Evolutionary conservation across 2,113 vertebrate species (phyloP).

Genomic region (Tenebrosternarchus preto): DNA sequence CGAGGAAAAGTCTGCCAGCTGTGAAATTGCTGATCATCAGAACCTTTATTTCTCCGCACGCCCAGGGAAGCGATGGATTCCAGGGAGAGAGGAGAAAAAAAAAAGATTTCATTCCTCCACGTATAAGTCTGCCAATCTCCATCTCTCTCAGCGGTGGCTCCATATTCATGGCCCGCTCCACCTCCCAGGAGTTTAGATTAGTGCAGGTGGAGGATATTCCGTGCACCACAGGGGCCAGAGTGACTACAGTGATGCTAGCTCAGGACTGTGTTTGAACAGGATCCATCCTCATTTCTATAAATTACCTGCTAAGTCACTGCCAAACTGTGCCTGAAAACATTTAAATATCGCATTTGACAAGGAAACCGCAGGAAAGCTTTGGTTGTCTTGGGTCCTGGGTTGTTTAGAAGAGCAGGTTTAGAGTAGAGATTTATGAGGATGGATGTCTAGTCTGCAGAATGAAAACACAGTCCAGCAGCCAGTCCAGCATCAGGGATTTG

Average conservation of each 20-base stretch:
- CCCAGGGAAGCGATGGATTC: conserved; percentile 51
- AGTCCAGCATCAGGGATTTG: not conserved
- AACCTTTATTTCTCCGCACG: conserved; percentile 71
- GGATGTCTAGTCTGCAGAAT: no score
- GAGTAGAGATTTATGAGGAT: no score
- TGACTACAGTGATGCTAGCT: conserved; percentile 29
- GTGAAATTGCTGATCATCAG: conserved; percentile 83
- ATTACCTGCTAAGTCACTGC: not conserved
- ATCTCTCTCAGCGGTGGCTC: conserved; percentile 54
- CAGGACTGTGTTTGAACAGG: conserved; percentile 21
- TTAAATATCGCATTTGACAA: not conserved
- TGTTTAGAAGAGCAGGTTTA: not conserved
- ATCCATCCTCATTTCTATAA: not conserved
- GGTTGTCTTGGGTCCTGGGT: no score
- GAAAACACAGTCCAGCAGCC: not conserved
- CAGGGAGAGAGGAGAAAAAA: conserved; percentile 33
- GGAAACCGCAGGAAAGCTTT: not conserved
- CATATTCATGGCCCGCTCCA: conserved; percentile 22
- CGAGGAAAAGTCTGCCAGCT: conserved; percentile 73
- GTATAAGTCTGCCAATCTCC: conserved; percentile 61
- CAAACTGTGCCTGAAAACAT: not conserved
- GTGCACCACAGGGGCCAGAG: conserved; percentile 34
- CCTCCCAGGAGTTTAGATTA: conserved; percentile 10
- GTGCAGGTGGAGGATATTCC: conserved; percentile 52
- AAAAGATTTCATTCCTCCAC: conserved; percentile 58